These are phyloP conservation scores for Epizoanthus illoricatus DNA, from an alignment of 92 coral and sea anemone species.

Conservation along the genomic window DNA sequence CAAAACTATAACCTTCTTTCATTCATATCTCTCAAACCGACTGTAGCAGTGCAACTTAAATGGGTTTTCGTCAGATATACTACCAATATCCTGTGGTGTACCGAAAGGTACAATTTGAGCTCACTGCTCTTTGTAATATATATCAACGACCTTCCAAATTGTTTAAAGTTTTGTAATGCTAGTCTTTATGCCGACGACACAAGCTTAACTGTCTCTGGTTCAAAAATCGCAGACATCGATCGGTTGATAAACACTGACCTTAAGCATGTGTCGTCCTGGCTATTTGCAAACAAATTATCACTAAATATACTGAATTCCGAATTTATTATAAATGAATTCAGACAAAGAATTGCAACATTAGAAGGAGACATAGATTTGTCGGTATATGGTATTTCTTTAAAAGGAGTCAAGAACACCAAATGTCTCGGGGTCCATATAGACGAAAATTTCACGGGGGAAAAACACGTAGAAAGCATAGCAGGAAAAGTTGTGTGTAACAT, in stretches of 20 bases:
- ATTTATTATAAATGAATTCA: slow-evolving; percentile 41
- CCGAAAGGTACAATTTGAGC: slow-evolving; percentile 50
- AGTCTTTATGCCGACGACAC: slow-evolving; percentile 50
- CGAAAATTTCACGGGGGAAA: too few species aligned
- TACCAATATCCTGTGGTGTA: slow-evolving; percentile 43
- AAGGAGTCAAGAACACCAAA: too few species aligned
- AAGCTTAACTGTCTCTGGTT: slow-evolving; percentile 39
- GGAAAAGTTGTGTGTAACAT: too few species aligned
- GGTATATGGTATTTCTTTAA: too few species aligned
- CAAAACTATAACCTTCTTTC: slow-evolving; percentile 15
- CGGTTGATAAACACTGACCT: slow-evolving; percentile 22
- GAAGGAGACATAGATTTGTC: not conserved
- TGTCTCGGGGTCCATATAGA: too few species aligned
- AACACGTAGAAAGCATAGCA: too few species aligned
- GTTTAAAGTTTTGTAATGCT: slow-evolving; percentile 24
- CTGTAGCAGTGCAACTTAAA: slow-evolving; percentile 28
- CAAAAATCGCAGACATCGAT: slow-evolving; percentile 33
- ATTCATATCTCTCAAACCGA: slow-evolving; percentile 33
- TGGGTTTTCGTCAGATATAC: slow-evolving; percentile 21
- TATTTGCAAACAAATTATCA: slow-evolving; percentile 49
- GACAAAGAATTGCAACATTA: slow-evolving; percentile 37
- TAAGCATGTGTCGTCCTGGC: slow-evolving; percentile 39
- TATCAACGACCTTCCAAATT: slow-evolving; percentile 44
- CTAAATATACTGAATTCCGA: slow-evolving; percentile 44
- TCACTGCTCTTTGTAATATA: slow-evolving; percentile 46